These are phyloP conservation scores for Bombus waltoni DNA, from an alignment of 1,140 invertebrate species.

Conservation along the genomic window DNA sequence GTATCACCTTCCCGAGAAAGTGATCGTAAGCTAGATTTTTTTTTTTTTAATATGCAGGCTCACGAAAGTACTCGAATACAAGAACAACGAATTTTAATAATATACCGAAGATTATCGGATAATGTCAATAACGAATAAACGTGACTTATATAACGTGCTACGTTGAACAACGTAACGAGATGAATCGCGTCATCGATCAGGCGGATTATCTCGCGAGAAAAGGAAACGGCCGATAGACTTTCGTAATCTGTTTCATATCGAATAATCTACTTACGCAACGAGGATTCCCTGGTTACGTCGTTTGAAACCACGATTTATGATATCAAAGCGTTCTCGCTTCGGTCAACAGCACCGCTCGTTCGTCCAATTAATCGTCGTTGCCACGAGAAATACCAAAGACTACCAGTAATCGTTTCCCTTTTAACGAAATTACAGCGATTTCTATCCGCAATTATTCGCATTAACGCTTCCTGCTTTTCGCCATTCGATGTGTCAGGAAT, in stretches of 20 bases:
- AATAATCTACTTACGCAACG: constrained; percentile 64
- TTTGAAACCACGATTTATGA: constrained; percentile 64
- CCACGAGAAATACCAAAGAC: background rate
- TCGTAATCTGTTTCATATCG: constrained; percentile 67
- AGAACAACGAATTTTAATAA: background rate
- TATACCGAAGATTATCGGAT: background rate
- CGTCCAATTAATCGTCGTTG: constrained; percentile 59
- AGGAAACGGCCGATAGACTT: constrained; percentile 38
- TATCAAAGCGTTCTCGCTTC: constrained; percentile 36
- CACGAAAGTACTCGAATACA: too few species aligned
- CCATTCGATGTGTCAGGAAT: too few species aligned
- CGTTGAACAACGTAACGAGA: background rate
- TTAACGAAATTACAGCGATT: constrained; percentile 43
- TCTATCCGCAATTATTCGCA: constrained; percentile 16
- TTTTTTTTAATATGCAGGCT: too few species aligned
- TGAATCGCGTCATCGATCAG: constrained; percentile 39
- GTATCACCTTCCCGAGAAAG: background rate
- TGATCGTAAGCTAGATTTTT: background rate
- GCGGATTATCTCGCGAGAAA: constrained; percentile 38
- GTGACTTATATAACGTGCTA: background rate
- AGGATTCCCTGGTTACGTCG: constrained; percentile 61
- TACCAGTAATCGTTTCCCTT: constrained; percentile 1
- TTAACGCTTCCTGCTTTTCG: too few species aligned
- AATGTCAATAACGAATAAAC: background rate
- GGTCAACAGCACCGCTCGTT: constrained; percentile 36